Evolutionary conservation across 64 coral and sea anemone genomes (phyloP).

Genomic region (Acropora tenuis): DNA sequence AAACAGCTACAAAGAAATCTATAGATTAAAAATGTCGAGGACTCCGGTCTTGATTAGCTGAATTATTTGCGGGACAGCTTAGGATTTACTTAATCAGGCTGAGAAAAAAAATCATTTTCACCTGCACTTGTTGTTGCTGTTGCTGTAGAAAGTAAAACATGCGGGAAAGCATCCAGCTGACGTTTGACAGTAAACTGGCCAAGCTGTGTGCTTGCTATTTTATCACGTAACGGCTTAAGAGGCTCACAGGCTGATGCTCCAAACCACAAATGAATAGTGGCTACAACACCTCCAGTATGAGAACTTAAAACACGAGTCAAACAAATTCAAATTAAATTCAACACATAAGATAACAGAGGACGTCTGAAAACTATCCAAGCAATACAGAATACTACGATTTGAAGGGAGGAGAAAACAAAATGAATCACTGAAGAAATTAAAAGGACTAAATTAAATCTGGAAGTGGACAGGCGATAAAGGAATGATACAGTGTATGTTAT

Average conservation of each 20-base stretch:
- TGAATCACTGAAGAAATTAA: no score
- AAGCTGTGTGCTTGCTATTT: constrained; percentile 2
- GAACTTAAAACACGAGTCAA: neutral
- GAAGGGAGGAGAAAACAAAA: neutral
- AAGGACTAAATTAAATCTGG: no score
- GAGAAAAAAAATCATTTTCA: neutral
- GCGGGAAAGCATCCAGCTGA: neutral
- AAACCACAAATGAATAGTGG: neutral
- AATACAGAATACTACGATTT: neutral
- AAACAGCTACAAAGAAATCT: no score
- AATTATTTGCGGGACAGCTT: no score
- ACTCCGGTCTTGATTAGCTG: no score
- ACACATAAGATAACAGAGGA: neutral
- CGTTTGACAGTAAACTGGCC: neutral
- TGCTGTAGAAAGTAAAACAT: neutral
- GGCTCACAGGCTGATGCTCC: neutral
- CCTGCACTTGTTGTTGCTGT: neutral
- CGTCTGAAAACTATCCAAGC: neutral
- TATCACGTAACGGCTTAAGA: constrained; percentile 7
- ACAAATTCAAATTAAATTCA: neutral
- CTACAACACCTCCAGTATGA: constrained; percentile 5
- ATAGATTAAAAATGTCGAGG: no score
- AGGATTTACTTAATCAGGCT: no score
- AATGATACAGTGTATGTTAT: no score
- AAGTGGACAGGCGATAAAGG: no score